A percentile compares a stretch with the other conserved stretches of the same genome.
phyloP scores from a whole-genome alignment of 1,140 invertebrate species.

The Notospermus geniculatus region DNA sequence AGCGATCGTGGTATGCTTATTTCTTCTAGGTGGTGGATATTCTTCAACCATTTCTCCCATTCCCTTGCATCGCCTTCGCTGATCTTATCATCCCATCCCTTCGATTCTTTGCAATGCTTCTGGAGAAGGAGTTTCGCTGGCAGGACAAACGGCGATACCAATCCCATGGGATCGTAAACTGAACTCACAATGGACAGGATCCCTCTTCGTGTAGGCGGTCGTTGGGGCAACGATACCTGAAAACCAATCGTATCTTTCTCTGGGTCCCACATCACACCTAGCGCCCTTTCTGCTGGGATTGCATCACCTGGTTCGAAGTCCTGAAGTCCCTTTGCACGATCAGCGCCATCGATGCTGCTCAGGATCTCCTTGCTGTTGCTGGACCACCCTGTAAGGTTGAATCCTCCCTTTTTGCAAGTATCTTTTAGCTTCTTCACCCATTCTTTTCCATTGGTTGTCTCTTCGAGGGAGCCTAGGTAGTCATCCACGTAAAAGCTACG shows the following conservation, averaged over 20 bases:
- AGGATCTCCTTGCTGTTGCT: constrained; percentile 11
- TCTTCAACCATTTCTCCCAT: constrained; percentile 11
- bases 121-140: constrained; percentile 21
- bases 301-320: neutral
- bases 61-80: neutral
- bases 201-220: constrained; percentile 15
- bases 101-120: constrained; percentile 13
- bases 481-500: constrained; percentile 26
- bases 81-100: constrained; percentile 26
- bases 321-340: neutral
- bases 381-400: constrained; percentile 17
- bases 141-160: constrained; percentile 22
- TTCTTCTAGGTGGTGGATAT: constrained; percentile 9
- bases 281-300: constrained; percentile 5
- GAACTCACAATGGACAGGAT: constrained; percentile 19
- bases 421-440: neutral
- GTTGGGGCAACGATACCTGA: neutral
- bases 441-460: neutral
- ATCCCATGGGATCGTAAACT: constrained; percentile 37
- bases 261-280: constrained; percentile 11
- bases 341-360: neutral
- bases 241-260: constrained; percentile 14
- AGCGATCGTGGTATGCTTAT: constrained; percentile 6
- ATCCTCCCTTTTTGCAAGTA: constrained; percentile 14
- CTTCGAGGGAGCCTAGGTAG: constrained; percentile 12